These are phyloP conservation scores for Podotricha telesiphe DNA, from an alignment of 2,888 invertebrate species.

Conservation along the genomic window DNA sequence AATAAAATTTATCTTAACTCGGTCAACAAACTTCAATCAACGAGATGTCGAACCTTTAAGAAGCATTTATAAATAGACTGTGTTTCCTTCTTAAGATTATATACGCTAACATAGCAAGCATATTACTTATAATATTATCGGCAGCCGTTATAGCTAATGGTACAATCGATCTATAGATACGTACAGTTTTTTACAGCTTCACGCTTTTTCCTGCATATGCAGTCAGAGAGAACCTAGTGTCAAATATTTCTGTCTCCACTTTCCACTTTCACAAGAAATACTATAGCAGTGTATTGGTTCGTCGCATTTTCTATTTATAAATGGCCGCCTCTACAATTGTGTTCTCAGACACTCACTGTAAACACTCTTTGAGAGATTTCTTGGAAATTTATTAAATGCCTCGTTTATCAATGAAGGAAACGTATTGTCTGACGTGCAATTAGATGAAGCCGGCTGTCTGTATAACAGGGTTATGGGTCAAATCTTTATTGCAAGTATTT, in stretches of 20 bases:
- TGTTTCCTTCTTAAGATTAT: neutral
- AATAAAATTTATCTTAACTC: constrained; percentile 23
- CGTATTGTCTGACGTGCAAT: constrained; percentile 25
- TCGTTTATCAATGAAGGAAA: neutral
- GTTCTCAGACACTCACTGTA: neutral
- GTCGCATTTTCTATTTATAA: constrained; percentile 2
- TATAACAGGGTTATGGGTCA: constrained; percentile 39
- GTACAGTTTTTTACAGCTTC: no score
- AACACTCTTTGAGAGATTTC: constrained; percentile 4
- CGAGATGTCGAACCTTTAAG: constrained; percentile 21
- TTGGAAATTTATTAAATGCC: constrained; percentile 16
- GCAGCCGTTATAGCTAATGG: no score
- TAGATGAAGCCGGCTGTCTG: constrained; percentile 27
- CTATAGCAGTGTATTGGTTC: neutral
- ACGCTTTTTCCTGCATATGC: no score
- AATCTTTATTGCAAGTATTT: constrained; percentile 37
- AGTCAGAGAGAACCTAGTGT: no score
- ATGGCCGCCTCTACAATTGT: neutral
- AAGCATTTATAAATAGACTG: constrained; percentile 1
- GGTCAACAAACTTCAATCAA: constrained; percentile 31
- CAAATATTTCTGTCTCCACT: no score
- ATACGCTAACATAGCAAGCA: neutral
- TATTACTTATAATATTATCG: neutral
- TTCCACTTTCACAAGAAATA: no score
- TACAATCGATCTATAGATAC: neutral